These are phyloP conservation scores for Urosaurus nigricauda DNA, from an alignment of 2,797 vertebrate species.

Conservation along the genomic window DNA sequence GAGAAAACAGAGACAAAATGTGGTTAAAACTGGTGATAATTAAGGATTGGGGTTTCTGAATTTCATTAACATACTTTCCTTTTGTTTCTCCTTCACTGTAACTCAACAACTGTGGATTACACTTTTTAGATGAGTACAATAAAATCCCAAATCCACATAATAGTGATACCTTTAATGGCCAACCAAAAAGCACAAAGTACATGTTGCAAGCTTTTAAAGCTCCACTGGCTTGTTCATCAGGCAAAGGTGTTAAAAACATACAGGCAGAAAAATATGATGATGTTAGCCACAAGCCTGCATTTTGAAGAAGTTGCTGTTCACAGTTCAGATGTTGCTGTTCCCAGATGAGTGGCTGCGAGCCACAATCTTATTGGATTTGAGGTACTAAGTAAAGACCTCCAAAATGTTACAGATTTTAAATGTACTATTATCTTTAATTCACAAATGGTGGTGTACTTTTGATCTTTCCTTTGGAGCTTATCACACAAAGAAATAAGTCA, in stretches of 20 bases:
- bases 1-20: background rate
- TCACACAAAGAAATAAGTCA: too few relatives aligned
- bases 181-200: too few relatives aligned
- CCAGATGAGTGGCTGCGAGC: too few relatives aligned
- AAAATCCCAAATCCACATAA: too few relatives aligned
- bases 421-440: background rate
- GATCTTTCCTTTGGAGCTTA: background rate
- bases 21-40: background rate
- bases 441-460: background rate
- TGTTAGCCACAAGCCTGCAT: too few relatives aligned
- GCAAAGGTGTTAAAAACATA: too few relatives aligned
- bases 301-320: too few relatives aligned
- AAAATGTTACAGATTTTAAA: background rate
- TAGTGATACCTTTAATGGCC: too few relatives aligned
- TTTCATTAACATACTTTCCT: background rate
- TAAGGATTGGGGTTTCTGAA: background rate
- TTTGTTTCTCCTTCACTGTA: background rate
- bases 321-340: too few relatives aligned
- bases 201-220: too few relatives aligned
- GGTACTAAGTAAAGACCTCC: background rate
- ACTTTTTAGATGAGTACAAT: background rate
- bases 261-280: too few relatives aligned
- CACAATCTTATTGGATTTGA: background rate
- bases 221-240: too few relatives aligned
- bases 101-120: background rate